Evolutionary conservation across 2,888 invertebrate species (phyloP), one percentile per base, ranked within the genome.

Genomic region (Mythimna albipuncta): DNA sequence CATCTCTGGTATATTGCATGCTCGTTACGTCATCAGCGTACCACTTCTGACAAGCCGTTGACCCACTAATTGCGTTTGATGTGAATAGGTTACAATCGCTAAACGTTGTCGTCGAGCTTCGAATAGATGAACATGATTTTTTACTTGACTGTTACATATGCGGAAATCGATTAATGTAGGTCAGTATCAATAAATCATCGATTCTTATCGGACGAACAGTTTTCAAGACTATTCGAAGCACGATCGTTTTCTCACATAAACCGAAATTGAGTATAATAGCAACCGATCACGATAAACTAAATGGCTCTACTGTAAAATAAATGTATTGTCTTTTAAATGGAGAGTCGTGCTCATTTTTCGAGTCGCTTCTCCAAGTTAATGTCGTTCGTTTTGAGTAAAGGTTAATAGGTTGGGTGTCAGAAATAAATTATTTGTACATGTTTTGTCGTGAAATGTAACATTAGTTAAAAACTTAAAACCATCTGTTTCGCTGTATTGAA

Each of bases 21-120:
- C 78, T 74, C 35, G 83, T 95, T 94, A 91, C 93, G 91, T 95
- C 94, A 95, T 95, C 94, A 95, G 82, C 89, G 91, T 88, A 90
- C 91, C 88, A 92, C 92, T 92, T 93, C 89, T 90, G 90, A 89
- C 88, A 86, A 90, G 90, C 90, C 90, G 90, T 88, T 94, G 94
- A 94, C 94, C 94, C 89, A 91, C 93, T 93, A 93, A 93, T 93
- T 93, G 92, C 90, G 85, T 90, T 89, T 89, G 88, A 91, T 91
- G 90, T 91, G 91, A 91, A 93, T 93, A 92, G 92, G 93, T 93
- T 92, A 90, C 90, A 88, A 89, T 90, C 91, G 89, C 90, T 89
- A 92, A 91, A 89, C 88, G 89, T 89, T 91, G 93, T 93, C 92
- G 88, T 87, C 85, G 44, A 26, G 9, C 47, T 47, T 47, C 63